Conservation (phyloP, 2,797 vertebrate species). For the Pantherophis vulpinus region DNA sequence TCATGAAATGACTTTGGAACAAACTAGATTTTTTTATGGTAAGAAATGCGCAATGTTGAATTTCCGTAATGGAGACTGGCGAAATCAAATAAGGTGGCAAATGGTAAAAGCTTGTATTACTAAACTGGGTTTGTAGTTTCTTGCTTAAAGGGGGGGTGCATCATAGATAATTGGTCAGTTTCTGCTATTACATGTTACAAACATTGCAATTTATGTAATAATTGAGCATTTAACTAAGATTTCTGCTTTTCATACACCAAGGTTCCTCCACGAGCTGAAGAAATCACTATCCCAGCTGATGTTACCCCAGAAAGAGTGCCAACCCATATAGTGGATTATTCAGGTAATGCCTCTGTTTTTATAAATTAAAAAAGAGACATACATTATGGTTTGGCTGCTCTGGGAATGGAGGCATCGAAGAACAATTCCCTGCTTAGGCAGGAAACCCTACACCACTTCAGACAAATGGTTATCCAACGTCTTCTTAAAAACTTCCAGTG, state of each 20-base stretch:
- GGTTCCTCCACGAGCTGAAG: constrained; percentile 94
- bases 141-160: neutral
- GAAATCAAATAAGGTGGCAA: neutral
- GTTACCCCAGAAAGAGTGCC: constrained; percentile 97
- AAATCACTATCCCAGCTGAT: constrained; percentile 97
- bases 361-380: neutral
- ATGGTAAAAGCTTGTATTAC: neutral
- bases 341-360: constrained; percentile 73
- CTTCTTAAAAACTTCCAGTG: no score
- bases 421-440: neutral
- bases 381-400: neutral
- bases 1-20: neutral
- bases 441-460: no score
- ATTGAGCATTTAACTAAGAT: neutral
- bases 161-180: fast-evolving
- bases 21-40: neutral
- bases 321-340: constrained; percentile 98
- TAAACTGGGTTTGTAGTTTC: constrained; percentile 2
- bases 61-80: neutral
- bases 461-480: no score
- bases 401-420: neutral
- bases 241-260: constrained; percentile 62
- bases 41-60: neutral
- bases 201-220: constrained; percentile 11
- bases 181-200: neutral